Conservation (phyloP, 2,888 invertebrate genomes). For the Latrodectus elegans region DNA sequence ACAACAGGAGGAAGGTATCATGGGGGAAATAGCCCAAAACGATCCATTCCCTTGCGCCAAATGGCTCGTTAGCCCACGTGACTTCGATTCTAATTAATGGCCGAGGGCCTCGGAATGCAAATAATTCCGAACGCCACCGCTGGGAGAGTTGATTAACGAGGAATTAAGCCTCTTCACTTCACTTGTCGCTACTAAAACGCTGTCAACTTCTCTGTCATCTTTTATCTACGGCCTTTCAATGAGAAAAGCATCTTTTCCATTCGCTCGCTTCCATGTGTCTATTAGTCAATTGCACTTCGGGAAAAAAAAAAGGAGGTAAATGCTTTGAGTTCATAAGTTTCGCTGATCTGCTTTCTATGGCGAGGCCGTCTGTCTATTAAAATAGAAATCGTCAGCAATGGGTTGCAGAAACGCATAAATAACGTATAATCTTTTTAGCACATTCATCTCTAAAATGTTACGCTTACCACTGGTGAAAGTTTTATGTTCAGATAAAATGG, state of each 20-base stretch:
- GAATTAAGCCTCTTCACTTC: constrained; percentile 69
- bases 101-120: constrained; percentile 67
- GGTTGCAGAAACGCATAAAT: too few species aligned
- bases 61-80: constrained; percentile 60
- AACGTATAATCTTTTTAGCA: too few species aligned
- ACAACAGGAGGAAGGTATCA: neutral
- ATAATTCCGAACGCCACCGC: constrained; percentile 62
- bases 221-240: constrained; percentile 63
- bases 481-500: too few species aligned
- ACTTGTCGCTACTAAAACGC: constrained; percentile 62
- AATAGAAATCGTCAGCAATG: neutral
- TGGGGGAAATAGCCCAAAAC: constrained; percentile 20
- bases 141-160: constrained; percentile 68
- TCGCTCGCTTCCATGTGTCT: constrained; percentile 23
- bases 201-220: constrained; percentile 64
- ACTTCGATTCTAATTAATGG: constrained; percentile 68
- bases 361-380: neutral
- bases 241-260: constrained; percentile 29
- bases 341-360: neutral
- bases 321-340: neutral
- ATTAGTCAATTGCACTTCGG: constrained; percentile 15
- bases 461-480: too few species aligned
- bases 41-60: constrained; percentile 45
- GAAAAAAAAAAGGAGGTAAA: neutral
- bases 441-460: too few species aligned